Evolutionary conservation across 2,888 invertebrate species (phyloP), one percentile per base, ranked within the genome.

Genomic region (Nebria salina): DNA sequence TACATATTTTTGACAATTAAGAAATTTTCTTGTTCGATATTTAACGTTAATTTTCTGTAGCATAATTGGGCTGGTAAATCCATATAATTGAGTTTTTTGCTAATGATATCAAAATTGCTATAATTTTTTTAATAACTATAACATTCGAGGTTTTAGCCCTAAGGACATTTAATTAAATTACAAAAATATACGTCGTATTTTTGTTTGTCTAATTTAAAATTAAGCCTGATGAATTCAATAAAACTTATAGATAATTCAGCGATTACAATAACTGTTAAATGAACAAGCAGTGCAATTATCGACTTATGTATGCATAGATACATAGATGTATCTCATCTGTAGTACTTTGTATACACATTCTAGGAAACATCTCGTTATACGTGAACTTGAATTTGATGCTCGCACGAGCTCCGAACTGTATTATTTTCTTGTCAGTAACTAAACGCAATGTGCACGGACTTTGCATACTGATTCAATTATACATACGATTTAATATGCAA

Each of bases 341-440:
- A 34, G 1, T 20, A 1, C 2, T 34, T 4, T 34, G 34, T 34
- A 34, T 34, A 5, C n/a, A 7, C 15, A 20, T 66, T 66, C 13
- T 20, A 20, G 66, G 15, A 66, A 20, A 66, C 25, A 15, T 66
- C 66, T 66, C 66, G 66, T 66, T 66, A 66, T 25, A 66, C n/a
- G 66, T 66, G 13, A 66, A 66, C 66, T 66, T 66, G 66, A 66
- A 8, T n/a, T 34, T 20, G 66, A 11, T 15, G 7, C n/a, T n/a
- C n/a, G 72, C 26, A 72, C 34, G 26, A 15, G 11, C 5, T 20
- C 5, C 26, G 72, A 72, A 72, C 34, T 34, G 34, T 72, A 72
- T 72, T 34, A 72, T 72, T 72, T 72, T 72, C 72, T 25, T 72
- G 72, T 72, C 72, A 72, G 25, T 66, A 15, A 66, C 15, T 25